Evolutionary conservation across 1,140 invertebrate species (phyloP).

Genomic region (Periplaneta americana): DNA sequence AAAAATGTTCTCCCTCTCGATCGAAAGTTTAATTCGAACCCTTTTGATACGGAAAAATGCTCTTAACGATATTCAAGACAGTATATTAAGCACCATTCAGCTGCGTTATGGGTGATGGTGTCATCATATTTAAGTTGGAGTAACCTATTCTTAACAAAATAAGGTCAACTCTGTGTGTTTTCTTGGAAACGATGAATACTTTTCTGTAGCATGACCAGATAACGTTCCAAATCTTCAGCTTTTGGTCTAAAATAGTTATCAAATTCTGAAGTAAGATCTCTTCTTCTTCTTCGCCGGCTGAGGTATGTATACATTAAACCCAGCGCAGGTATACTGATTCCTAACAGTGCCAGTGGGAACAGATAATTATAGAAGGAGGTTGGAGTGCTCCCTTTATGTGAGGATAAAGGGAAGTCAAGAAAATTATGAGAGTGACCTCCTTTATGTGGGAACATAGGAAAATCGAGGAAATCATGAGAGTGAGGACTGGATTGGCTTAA

Average conservation of each 20-base stretch:
- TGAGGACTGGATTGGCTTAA: not conserved
- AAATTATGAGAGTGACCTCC: not conserved
- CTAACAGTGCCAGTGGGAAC: not conserved
- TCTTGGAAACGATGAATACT: not conserved
- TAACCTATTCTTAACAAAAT: too few relatives aligned
- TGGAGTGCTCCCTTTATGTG: not conserved
- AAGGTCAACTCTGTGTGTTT: too few relatives aligned
- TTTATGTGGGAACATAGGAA: not conserved
- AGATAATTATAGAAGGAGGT: not conserved
- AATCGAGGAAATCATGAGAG: not conserved
- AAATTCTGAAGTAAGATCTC: not conserved
- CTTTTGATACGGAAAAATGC: too few relatives aligned
- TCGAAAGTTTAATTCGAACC: too few relatives aligned
- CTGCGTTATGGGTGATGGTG: too few relatives aligned
- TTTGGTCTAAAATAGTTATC: not conserved
- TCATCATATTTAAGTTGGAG: too few relatives aligned
- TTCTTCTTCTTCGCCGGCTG: not conserved
- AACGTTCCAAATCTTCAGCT: not conserved
- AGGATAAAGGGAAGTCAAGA: not conserved
- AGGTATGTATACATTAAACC: constrained; percentile 14
- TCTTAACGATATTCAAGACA: too few relatives aligned
- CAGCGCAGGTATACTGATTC: constrained; percentile 12
- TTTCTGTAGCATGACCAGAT: not conserved
- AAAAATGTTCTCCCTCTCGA: too few relatives aligned
- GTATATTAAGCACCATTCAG: too few relatives aligned